Evolutionary conservation across 1,140 invertebrate species (phyloP), one percentile per base, ranked within the genome.

Genomic region (Saccostrea echinata): DNA sequence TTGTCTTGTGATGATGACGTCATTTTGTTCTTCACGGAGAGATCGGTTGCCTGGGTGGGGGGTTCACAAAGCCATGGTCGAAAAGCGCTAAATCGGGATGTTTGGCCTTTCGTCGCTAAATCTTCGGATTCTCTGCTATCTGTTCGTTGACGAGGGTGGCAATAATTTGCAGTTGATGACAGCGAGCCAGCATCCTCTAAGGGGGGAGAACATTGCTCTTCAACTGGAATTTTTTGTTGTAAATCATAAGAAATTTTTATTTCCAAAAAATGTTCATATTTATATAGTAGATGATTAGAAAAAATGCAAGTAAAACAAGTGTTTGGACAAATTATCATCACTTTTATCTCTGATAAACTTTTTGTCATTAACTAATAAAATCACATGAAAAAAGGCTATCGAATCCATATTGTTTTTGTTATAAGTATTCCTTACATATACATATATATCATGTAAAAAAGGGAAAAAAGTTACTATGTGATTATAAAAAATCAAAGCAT

Each of bases 1-100:
- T 27, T 51, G 13, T 61, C 18, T 21, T 8, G n/a, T 30, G n/a
- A 27, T 4, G 71, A 53, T 51, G 30, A 35, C 13, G 71, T 53
- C 21, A 9, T 16, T 35, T 76, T 76, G 68, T 76, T 76, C 68
- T 87, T 87, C 51, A 64, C 81, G 13, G 30, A 51, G 43, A 55
- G 51, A 53, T 55, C 68, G 51, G 71, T 86, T 9, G 85, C 68
- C 51, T 87, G 80, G 51, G 51, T 76, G 9, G 24, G 12, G 3
- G 86, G 86, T 43, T 89, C 88, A 24, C 85, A 86, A 43, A 89
- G 64, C 88, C 88, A 89, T n/a, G 88, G 88, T 3, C 88, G 81
- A 71, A 89, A 89, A 64, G 85, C 84, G 61, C 80, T 89, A 21
- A 86, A 83, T 1, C 35, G 27, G 1, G 57, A 21, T 18, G 35